Percentiles rank a stretch among this genome's conserved stretches.
phyloP scores from a whole-genome alignment of 2,888 invertebrate genomes.

The Leptodirus hochenwartii region DNA sequence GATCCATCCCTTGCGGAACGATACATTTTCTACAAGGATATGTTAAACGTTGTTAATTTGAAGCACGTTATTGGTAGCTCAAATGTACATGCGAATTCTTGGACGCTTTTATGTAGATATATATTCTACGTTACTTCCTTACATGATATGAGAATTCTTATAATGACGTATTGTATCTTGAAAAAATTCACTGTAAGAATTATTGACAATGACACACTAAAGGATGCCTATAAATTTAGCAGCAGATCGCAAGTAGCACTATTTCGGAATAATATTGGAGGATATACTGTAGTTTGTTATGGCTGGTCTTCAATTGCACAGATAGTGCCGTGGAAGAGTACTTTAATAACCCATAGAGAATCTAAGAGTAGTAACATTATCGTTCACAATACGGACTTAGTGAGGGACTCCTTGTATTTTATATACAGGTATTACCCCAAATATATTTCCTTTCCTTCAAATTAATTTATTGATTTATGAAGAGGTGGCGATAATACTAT shows the following conservation, averaged over 20 bases:
- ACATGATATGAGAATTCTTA: slow-evolving; percentile 12
- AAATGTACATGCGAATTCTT: slow-evolving; percentile 10
- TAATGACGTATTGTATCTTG: slow-evolving; percentile 19
- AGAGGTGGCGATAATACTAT: too few relatives aligned
- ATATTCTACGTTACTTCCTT: slow-evolving; percentile 16
- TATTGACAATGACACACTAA: slow-evolving; percentile 20
- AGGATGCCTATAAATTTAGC: too few relatives aligned
- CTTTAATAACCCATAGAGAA: slow-evolving; percentile 1
- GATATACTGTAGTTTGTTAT: slow-evolving; percentile 23
- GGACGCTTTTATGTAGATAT: slow-evolving; percentile 18
- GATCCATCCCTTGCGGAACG: slow-evolving; percentile 12
- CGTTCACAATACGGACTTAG: slow-evolving; percentile 2
- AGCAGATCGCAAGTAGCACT: slow-evolving; percentile 15
- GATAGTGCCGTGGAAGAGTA: slow-evolving; percentile 5
- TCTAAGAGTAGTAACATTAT: slow-evolving; percentile 3
- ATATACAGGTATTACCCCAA: too few relatives aligned
- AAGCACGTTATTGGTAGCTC: slow-evolving; percentile 13
- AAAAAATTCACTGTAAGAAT: slow-evolving; percentile 17
- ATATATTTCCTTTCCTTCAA: too few relatives aligned
- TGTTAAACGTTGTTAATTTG: slow-evolving; percentile 14
- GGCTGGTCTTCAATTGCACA: slow-evolving; percentile 16
- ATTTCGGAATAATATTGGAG: slow-evolving; percentile 17
- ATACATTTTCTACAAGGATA: slow-evolving; percentile 16
- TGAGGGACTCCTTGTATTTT: too few relatives aligned
- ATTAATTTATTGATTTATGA: too few relatives aligned